phyloP scores from a whole-genome alignment of 2,888 invertebrate species.

The Drosophila nr. perissopoda region DNA sequence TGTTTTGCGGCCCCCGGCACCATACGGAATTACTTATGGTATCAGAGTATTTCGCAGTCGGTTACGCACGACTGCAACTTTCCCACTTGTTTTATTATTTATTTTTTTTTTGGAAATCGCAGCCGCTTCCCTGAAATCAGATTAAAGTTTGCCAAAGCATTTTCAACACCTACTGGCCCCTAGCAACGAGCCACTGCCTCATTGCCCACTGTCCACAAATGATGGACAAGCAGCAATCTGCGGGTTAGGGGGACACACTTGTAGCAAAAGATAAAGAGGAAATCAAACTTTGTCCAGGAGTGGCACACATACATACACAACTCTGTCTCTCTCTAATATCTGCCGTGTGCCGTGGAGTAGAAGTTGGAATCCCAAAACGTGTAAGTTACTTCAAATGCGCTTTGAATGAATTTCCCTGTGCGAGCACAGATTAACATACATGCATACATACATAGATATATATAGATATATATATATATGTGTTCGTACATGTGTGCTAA shows the following conservation, averaged over 20 bases:
- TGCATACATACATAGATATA: not conserved
- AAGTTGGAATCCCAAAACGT: constrained; percentile 48
- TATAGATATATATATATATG: constrained; percentile 4
- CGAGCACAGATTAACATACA: constrained; percentile 7
- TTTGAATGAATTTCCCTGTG: constrained; percentile 42
- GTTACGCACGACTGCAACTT: not conserved
- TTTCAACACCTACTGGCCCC: constrained; percentile 39
- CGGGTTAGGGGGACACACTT: not conserved
- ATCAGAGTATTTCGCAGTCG: not conserved
- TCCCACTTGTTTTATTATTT: not conserved
- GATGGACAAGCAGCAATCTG: not conserved
- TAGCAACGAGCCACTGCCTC: not conserved
- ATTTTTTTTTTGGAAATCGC: constrained; percentile 15
- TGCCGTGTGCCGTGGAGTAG: constrained; percentile 17
- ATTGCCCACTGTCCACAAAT: not conserved
- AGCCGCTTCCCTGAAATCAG: constrained; percentile 59
- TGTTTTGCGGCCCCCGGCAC: not conserved
- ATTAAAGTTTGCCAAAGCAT: constrained; percentile 61
- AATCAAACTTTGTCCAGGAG: constrained; percentile 37
- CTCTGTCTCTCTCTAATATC: constrained; percentile 6
- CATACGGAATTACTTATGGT: not conserved
- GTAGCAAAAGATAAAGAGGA: not conserved
- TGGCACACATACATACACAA: not conserved
- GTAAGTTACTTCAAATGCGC: constrained; percentile 48
- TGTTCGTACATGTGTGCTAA: constrained; percentile 37